Conservation (phyloP, 2,888 invertebrate species). For the Labia minor region DNA sequence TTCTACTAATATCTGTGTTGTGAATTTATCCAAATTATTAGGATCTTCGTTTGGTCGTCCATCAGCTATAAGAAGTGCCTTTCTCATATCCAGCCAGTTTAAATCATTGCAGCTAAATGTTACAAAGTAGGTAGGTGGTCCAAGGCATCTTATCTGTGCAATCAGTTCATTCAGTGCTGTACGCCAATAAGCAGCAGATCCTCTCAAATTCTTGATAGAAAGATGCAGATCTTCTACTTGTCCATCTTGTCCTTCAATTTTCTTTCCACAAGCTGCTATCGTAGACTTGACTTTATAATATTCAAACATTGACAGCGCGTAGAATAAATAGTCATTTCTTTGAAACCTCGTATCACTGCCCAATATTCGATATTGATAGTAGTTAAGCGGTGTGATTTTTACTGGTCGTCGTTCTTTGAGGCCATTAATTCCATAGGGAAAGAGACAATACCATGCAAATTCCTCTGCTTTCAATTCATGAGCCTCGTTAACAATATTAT, state of each 20-base stretch:
- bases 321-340: constrained; percentile 19
- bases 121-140: constrained; percentile 14
- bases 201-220: constrained; percentile 31
- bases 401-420: constrained; percentile 26
- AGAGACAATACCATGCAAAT: constrained; percentile 29
- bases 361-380: constrained; percentile 18
- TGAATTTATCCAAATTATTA: constrained; percentile 14
- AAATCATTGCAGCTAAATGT: constrained; percentile 16
- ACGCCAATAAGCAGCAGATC: constrained; percentile 18
- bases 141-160: constrained; percentile 19
- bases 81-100: background rate
- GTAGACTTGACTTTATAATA: constrained; percentile 25
- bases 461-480: constrained; percentile 27
- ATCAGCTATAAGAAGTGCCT: constrained; percentile 17
- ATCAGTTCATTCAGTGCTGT: constrained; percentile 18
- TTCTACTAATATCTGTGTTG: constrained; percentile 21
- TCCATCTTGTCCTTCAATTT: constrained; percentile 19
- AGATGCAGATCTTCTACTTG: constrained; percentile 30
- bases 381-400: constrained; percentile 20
- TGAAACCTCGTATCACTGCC: constrained; percentile 19
- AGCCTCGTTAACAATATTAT: constrained; percentile 29
- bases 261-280: constrained; percentile 28
- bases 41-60: constrained; percentile 22
- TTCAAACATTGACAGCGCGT: constrained; percentile 19
- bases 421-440: constrained; percentile 29